Evolutionary conservation across 2,113 vertebrate genomes (phyloP).

Genomic region (Epinephelus moara): DNA sequence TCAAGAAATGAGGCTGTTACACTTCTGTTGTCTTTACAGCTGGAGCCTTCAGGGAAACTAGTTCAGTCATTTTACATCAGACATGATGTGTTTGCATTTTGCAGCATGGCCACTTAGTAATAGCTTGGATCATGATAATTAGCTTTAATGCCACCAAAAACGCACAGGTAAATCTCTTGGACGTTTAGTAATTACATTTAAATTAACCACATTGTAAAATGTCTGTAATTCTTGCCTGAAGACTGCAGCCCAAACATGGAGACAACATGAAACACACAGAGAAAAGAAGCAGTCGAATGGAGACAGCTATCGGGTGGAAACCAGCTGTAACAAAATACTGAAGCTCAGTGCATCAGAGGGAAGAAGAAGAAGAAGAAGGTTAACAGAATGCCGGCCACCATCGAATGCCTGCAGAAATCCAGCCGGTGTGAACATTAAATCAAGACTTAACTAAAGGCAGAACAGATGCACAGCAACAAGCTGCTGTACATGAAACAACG

Average conservation of each 20-base stretch:
- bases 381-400: background rate
- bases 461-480: background rate
- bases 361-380: background rate
- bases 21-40: background rate
- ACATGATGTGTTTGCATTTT: background rate
- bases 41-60: slow-evolving; percentile 1
- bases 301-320: background rate
- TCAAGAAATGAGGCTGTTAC: background rate
- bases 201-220: background rate
- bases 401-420: background rate
- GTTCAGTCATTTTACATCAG: background rate
- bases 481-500: slow-evolving; percentile 3
- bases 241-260: slow-evolving; percentile 24
- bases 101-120: background rate
- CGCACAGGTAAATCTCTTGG: no score
- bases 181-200: background rate
- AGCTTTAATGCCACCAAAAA: no score
- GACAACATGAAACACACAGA: slow-evolving; percentile 18
- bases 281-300: background rate
- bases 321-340: background rate
- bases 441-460: background rate
- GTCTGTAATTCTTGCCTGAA: background rate
- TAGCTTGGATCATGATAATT: no score
- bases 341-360: background rate
- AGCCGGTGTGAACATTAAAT: background rate